Percentiles rank a stretch among this genome's conserved stretches.
Conservation (phyloP, 2,797 vertebrate species). For the Leptodactylus fallax region DNA sequence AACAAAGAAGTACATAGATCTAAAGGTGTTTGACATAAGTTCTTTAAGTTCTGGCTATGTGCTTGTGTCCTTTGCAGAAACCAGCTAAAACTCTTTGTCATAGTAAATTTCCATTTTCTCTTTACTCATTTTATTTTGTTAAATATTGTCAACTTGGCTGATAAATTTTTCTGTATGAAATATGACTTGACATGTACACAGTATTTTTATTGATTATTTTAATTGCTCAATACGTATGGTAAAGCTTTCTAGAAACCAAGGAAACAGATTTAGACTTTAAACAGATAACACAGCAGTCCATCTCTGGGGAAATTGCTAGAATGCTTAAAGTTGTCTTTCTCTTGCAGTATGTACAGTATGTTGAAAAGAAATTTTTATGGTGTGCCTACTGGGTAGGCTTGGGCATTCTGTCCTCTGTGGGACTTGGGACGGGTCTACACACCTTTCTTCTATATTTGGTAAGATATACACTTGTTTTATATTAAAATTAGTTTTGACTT, state of each 20-base stretch:
- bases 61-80: too few relatives aligned
- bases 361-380: slow-evolving; percentile 94
- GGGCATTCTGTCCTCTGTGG: slow-evolving; percentile 91
- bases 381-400: slow-evolving; percentile 98
- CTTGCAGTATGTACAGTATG: slow-evolving; percentile 85
- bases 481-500: neutral
- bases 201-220: too few relatives aligned
- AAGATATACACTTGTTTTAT: slow-evolving; percentile 70
- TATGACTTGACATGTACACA: too few relatives aligned
- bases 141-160: too few relatives aligned
- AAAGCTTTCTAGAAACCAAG: neutral
- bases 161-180: too few relatives aligned
- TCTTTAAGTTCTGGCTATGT: too few relatives aligned
- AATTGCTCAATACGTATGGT: neutral
- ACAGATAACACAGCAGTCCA: neutral
- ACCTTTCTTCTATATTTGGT: slow-evolving; percentile 97
- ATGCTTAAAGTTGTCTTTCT: slow-evolving; percentile 56
- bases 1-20: too few relatives aligned
- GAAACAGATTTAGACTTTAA: too few relatives aligned
- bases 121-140: too few relatives aligned
- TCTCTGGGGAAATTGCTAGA: neutral
- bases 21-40: too few relatives aligned
- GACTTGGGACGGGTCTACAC: slow-evolving; percentile 96
- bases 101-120: too few relatives aligned
- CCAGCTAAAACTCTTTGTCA: too few relatives aligned